phyloP scores from a whole-genome alignment of 1,140 invertebrate species.

The Manduca sexta region DNA sequence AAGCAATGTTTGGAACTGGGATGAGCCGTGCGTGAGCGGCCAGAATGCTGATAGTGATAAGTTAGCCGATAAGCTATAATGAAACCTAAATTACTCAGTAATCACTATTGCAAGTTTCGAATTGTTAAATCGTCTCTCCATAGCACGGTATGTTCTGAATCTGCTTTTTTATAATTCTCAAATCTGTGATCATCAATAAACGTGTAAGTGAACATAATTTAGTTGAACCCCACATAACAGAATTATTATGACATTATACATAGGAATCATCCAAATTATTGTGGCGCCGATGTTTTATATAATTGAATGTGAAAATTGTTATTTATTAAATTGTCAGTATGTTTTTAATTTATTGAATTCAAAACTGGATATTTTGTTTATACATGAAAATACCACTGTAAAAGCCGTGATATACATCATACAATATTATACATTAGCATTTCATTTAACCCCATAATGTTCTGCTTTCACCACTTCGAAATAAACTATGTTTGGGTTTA shows the following conservation, averaged over 20 bases:
- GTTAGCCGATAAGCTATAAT: slow-evolving; percentile 67
- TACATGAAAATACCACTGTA: slow-evolving; percentile 68
- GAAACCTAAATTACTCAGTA: slow-evolving; percentile 69
- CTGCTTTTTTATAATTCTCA: slow-evolving; percentile 71
- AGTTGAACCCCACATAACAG: slow-evolving; percentile 46
- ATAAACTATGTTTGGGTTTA: not conserved
- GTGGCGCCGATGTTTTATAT: slow-evolving; percentile 58
- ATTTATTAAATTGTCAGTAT: slow-evolving; percentile 68
- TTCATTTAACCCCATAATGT: slow-evolving; percentile 37
- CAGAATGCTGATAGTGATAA: slow-evolving; percentile 63
- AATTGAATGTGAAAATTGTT: slow-evolving; percentile 63
- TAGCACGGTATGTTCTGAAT: slow-evolving; percentile 69
- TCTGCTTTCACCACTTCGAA: slow-evolving; percentile 6
- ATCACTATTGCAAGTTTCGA: slow-evolving; percentile 67
- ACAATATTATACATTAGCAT: slow-evolving; percentile 64
- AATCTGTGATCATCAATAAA: slow-evolving; percentile 71
- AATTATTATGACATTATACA: slow-evolving; percentile 38
- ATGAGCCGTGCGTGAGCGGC: slow-evolving; percentile 42
- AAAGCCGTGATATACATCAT: slow-evolving; percentile 71
- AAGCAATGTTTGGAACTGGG: slow-evolving; percentile 62
- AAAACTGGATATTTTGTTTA: slow-evolving; percentile 70
- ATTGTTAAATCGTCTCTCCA: slow-evolving; percentile 66
- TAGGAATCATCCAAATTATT: slow-evolving; percentile 37
- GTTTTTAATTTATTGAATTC: slow-evolving; percentile 64
- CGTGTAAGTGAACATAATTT: slow-evolving; percentile 62